Evolutionary conservation across 2,888 invertebrate species (phyloP).

Genomic region (Gortyna flavago): DNA sequence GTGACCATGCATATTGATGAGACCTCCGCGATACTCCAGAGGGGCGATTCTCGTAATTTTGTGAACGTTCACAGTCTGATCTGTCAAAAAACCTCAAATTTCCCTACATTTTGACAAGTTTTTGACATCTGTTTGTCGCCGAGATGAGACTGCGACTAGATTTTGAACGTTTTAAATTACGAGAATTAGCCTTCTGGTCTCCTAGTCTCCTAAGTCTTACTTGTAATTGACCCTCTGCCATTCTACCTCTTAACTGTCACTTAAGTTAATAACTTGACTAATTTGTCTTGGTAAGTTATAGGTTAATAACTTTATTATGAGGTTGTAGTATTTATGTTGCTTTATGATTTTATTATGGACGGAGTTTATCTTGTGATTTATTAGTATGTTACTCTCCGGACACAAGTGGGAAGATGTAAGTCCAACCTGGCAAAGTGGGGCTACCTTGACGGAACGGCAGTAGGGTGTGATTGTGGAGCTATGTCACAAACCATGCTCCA

Average conservation of each 20-base stretch:
- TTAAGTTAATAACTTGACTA: constrained; percentile 50
- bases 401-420: neutral
- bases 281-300: constrained; percentile 39
- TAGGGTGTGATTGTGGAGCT: too few relatives aligned
- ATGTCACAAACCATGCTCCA: too few relatives aligned
- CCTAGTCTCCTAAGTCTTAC: constrained; percentile 45
- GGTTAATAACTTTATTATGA: constrained; percentile 12
- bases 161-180: too few relatives aligned
- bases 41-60: too few relatives aligned
- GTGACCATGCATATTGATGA: constrained; percentile 63
- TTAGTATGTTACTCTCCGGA: neutral
- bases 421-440: neutral
- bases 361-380: neutral
- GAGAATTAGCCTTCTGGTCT: too few relatives aligned
- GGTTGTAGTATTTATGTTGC: neutral
- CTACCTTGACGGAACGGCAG: too few relatives aligned
- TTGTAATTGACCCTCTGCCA: constrained; percentile 52
- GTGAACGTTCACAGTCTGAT: too few relatives aligned
- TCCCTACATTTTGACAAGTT: too few relatives aligned
- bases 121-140: too few relatives aligned
- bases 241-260: constrained; percentile 41
- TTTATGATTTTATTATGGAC: neutral
- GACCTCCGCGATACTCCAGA: constrained; percentile 26
- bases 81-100: too few relatives aligned
- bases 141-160: too few relatives aligned